Conservation (phyloP, 2,888 invertebrate genomes). For the Gandaritis pyraliata region DNA sequence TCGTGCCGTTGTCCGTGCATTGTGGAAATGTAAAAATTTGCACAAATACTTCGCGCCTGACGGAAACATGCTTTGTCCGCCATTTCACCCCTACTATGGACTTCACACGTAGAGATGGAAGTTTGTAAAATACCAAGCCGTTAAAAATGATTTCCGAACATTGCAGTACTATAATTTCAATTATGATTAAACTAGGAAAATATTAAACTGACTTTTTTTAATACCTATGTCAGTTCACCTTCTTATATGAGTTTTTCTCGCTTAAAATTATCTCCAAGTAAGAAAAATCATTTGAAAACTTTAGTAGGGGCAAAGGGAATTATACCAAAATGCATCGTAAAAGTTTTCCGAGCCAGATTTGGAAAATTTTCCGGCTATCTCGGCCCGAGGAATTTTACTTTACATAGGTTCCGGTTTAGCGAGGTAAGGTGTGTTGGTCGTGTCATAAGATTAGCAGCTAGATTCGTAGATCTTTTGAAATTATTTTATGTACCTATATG, state of each 20-base stretch:
- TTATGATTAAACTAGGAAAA: no score
- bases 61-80: constrained; percentile 54
- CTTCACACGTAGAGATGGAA: neutral
- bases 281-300: constrained; percentile 1
- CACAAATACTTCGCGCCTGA: constrained; percentile 56
- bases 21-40: constrained; percentile 70
- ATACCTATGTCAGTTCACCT: no score
- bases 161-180: no score
- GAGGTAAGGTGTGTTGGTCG: constrained; percentile 12
- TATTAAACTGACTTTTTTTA: no score
- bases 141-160: no score
- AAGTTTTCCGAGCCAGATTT: constrained; percentile 46
- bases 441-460: neutral
- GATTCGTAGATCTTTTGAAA: no score
- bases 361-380: constrained; percentile 37
- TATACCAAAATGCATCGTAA: constrained; percentile 48
- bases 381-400: constrained; percentile 27
- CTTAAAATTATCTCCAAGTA: no score
- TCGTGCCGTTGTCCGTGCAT: constrained; percentile 50
- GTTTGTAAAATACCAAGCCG: no score
- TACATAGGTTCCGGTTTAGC: constrained; percentile 22
- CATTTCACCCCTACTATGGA: constrained; percentile 31
- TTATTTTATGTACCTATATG: no score
- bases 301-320: constrained; percentile 41
- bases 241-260: no score